Evolutionary conservation across 2,797 vertebrate genomes (phyloP).

Genomic region (Halcyon badia): DNA sequence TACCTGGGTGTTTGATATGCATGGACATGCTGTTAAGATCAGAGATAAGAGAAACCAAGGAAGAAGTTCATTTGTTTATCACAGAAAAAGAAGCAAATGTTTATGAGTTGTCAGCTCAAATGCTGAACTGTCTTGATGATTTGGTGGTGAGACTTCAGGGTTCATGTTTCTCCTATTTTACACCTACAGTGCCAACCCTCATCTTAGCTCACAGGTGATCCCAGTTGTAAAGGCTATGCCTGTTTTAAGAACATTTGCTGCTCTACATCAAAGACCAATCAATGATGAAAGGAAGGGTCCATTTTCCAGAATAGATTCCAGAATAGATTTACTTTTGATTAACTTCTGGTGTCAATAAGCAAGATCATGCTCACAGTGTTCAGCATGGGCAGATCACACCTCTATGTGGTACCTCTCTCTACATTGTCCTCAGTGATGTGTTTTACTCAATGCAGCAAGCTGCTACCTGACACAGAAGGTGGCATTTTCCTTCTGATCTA

Average conservation of each 20-base stretch:
- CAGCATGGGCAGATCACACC: not conserved
- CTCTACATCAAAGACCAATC: not conserved
- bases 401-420: not conserved
- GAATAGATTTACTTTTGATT: not conserved
- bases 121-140: not conserved
- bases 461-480: not conserved
- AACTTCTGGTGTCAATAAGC: not conserved
- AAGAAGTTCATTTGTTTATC: not conserved
- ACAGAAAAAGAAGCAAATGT: not conserved
- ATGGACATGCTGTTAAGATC: not conserved
- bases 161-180: not conserved
- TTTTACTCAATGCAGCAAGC: not conserved
- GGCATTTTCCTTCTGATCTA: not conserved
- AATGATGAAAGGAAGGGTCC: not conserved
- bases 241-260: not conserved
- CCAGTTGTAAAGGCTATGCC: not conserved
- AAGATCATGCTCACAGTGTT: not conserved
- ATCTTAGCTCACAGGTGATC: not conserved
- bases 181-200: not conserved
- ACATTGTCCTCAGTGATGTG: not conserved
- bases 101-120: not conserved
- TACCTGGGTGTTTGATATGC: not conserved
- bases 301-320: not conserved
- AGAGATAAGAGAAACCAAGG: not conserved
- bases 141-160: not conserved